These are phyloP conservation scores for Rhodinocichla rosea DNA, from an alignment of 2,113 vertebrate genomes.

Conservation along the genomic window DNA sequence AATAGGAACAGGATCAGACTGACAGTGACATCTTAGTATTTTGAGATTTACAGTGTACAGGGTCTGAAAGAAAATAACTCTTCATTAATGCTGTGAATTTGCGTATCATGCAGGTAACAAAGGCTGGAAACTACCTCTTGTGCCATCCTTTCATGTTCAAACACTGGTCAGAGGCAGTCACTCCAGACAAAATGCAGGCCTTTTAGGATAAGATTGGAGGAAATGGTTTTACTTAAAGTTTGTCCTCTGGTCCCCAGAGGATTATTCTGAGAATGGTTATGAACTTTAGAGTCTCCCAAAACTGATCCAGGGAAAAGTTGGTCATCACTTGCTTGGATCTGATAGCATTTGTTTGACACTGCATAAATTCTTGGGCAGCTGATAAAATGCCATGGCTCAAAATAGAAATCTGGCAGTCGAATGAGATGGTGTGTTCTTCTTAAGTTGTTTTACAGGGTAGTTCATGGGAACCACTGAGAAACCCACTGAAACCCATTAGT, in stretches of 20 bases:
- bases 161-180: neutral
- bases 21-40: neutral
- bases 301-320: neutral
- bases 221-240: neutral
- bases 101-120: neutral
- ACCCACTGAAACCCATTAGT: accelerated
- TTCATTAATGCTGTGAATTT: neutral
- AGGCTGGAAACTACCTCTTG: neutral
- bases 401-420: neutral
- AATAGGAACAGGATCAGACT: neutral
- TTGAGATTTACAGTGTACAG: neutral
- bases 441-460: neutral
- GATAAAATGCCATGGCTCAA: neutral
- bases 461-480: neutral
- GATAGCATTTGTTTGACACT: neutral
- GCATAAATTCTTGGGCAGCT: neutral
- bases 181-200: neutral
- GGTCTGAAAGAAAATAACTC: neutral
- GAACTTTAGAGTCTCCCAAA: neutral
- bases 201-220: neutral
- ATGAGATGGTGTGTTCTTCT: neutral
- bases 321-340: neutral
- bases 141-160: neutral
- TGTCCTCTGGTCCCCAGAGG: neutral
- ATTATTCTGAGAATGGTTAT: neutral